These are phyloP conservation scores for Cephus pygmeus DNA, from an alignment of 2,888 invertebrate genomes.

Conservation along the genomic window DNA sequence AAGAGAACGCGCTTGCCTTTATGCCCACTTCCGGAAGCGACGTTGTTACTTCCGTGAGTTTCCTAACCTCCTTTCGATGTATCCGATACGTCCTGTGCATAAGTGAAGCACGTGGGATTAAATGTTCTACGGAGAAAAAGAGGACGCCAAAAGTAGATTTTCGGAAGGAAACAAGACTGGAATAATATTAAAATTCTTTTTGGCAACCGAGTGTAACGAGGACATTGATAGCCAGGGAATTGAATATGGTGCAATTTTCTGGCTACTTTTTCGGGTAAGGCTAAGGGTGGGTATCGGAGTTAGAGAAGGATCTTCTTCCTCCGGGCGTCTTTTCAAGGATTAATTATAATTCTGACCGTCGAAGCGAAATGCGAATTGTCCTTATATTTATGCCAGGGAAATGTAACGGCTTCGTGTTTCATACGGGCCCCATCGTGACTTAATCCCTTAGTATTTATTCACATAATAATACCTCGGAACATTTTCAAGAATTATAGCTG, in stretches of 20 bases:
- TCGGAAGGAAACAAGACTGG: neutral
- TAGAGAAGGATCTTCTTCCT: neutral
- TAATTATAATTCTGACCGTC: conserved; percentile 8
- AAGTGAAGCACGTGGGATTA: neutral
- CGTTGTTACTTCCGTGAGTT: neutral
- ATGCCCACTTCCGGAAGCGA: neutral
- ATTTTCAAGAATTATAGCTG: conserved; percentile 66
- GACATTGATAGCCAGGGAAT: neutral
- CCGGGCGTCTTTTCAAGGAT: neutral
- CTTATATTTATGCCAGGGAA: neutral
- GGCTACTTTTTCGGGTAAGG: neutral
- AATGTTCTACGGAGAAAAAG: neutral
- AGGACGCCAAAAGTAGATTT: neutral
- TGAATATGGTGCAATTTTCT: neutral
- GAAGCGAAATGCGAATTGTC: conserved; percentile 23
- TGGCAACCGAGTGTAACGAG: neutral
- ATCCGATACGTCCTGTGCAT: neutral
- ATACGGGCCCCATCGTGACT: conserved; percentile 44
- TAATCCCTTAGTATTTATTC: conserved; percentile 64
- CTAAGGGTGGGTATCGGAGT: neutral
- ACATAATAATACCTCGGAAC: conserved; percentile 63
- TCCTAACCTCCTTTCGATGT: neutral
- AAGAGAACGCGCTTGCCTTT: neutral
- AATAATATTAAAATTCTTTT: neutral
- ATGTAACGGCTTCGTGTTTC: conserved; percentile 34